A percentile compares a stretch with the other conserved stretches of the same genome.
Conservation (phyloP, 2,797 vertebrate genomes). For the Notamacropus eugenii region DNA sequence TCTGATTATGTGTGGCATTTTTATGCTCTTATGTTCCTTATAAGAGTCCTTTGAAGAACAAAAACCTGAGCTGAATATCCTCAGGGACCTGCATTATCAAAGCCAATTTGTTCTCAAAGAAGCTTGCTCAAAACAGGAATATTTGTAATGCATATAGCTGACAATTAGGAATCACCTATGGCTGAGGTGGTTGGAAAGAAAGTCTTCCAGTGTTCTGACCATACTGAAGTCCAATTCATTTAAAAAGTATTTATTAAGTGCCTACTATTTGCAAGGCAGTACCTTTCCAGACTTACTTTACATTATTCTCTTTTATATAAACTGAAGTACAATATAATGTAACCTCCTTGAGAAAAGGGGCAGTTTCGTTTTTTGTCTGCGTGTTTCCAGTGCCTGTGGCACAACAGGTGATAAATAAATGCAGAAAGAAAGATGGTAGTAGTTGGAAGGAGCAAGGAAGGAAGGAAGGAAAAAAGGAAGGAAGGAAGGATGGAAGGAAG, state of each 20-base stretch:
- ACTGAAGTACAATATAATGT: neutral
- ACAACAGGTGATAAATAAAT: neutral
- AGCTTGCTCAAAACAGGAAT: conserved; percentile 3
- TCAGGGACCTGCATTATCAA: conserved; percentile 8
- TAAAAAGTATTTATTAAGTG: neutral
- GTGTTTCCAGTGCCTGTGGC: neutral
- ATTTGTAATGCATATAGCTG: conserved; percentile 15
- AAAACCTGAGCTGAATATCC: neutral
- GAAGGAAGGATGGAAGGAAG: too few relatives aligned
- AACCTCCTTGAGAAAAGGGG: neutral
- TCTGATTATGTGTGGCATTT: conserved; percentile 6
- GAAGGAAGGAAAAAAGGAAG: too few relatives aligned
- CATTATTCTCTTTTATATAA: neutral
- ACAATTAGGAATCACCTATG: conserved; percentile 31
- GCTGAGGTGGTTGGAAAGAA: conserved; percentile 8
- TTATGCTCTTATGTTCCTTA: conserved; percentile 30
- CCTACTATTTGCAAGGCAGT: neutral
- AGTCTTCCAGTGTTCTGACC: conserved; percentile 27
- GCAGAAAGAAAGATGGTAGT: neutral
- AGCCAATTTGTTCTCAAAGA: conserved; percentile 41
- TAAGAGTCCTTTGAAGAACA: neutral
- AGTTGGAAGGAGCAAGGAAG: neutral
- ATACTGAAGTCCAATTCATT: neutral
- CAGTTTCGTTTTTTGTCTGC: neutral
- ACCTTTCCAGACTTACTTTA: neutral